A percentile compares a stretch with the other conserved stretches of the same genome.
These are phyloP conservation scores for Paramisgurnus dabryanus DNA, from an alignment of 2,113 vertebrate species.

Conservation along the genomic window DNA sequence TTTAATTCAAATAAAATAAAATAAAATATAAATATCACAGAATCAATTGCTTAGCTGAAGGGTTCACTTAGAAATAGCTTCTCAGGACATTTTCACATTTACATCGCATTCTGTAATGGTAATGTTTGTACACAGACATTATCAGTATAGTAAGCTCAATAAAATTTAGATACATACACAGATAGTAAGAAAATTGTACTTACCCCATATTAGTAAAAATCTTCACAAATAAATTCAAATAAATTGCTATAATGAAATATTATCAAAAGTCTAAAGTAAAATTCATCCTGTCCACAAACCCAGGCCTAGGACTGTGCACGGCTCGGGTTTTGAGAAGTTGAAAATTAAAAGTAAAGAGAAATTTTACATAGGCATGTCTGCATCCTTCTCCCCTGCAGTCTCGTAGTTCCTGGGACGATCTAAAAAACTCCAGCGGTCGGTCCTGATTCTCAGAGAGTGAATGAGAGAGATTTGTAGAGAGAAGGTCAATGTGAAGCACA, in stretches of 20 bases:
- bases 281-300: not conserved
- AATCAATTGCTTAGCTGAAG: not conserved
- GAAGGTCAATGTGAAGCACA: slow-evolving; percentile 12
- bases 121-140: too few relatives aligned
- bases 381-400: not conserved
- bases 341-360: not conserved
- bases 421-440: slow-evolving; percentile 28
- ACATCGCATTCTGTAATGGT: too few relatives aligned
- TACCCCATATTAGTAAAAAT: not conserved
- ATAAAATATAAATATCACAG: too few relatives aligned
- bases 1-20: too few relatives aligned
- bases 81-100: not conserved
- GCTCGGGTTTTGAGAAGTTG: not conserved
- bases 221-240: not conserved
- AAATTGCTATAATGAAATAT: not conserved
- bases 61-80: not conserved
- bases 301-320: slow-evolving; percentile 5
- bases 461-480: not conserved
- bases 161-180: not conserved
- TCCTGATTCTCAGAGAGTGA: not conserved
- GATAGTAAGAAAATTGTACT: not conserved
- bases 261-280: not conserved
- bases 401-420: slow-evolving; percentile 31
- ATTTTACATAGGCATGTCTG: not conserved
- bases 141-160: not conserved